Base-by-base conservation (phyloP, 2,797 vertebrate species). In the Intellagama lesueurii region DNA sequence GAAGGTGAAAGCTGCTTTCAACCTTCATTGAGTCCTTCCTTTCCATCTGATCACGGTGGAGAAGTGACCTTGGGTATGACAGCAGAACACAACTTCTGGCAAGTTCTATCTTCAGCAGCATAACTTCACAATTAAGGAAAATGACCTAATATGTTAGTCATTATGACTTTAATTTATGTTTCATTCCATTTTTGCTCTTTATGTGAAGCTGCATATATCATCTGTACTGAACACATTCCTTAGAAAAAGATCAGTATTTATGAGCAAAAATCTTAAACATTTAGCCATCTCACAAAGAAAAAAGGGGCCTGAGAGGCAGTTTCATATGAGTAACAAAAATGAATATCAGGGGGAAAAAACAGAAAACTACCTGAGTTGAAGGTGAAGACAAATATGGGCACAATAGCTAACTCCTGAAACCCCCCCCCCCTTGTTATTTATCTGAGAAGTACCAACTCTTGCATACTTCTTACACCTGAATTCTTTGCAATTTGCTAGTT, bases 101-200 rank as follows among this genome's bases (percentile, higher is more conserved):
- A 52, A 8, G 17, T 28, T 80, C 28, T 32, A 35, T 44, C 60
- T 83, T 28, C 52, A 94, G 91, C 87, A 91, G 79, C 1, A 87
- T 88, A 86, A 93, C 82, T 79, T 89, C 78, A 91, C 85, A 87
- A 79, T 69, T 89, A 87, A 5, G 91, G 81, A 90, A 93, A 88
- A 94, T 93, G 91, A 90, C 92, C 30, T 90, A 93, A 90, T 90
- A 94, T 88, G 90, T 91, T 94, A 83, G 91, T 86, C n/a, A 0
- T 90, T 91, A 91, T 5, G 49, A 32, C 30, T 82, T 87, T 11
- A 75, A 47, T 88, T 87, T 91, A 81, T 93, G 94, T 90, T 94
- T 94, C 79, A 90, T 95, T 95, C 94, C 7, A 89, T 89, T 91
- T 95, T 94, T 90, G 88, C 77, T 89, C 89, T 77, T 83, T 75